Evolutionary conservation across 2,113 vertebrate species (phyloP), one percentile per base, ranked within the genome.

Genomic region (Thalassarche chlororhynchos): DNA sequence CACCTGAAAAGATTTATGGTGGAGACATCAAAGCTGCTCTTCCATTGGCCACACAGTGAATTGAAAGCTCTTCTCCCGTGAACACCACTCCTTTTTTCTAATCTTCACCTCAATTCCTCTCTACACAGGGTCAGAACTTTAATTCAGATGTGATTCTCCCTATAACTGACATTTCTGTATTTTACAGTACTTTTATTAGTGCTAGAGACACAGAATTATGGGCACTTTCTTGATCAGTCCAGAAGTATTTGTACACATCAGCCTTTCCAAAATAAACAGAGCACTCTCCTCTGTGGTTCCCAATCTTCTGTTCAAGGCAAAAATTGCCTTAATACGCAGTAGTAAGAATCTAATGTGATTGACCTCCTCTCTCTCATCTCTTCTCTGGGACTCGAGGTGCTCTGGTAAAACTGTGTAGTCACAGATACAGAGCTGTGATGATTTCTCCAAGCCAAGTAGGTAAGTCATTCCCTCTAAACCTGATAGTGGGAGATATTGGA

Each of bases 401-500:
- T 65, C 46, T 3, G 2, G 20, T 49, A 49, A 64, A 75, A 11
- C 14, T 60, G 26, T 29, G 8, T 65, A 55, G 62, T 80, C 23
- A 69, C 52, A 65, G 28, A 52, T 32, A 9, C 6, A 65, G 32
- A 46, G 2, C 7, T 51, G 19, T 69, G 74, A 55, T 8, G 5
- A 9, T 55, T 89, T 81, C 24, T 40, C 5, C 16, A 70, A 84
- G 47, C 10, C 11, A 21, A 76, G 65, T 17, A 92, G 8, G 19
- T 25, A 66, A 70, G 17, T 76, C 23, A n/a, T 83, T 86, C 34
- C 38, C 20, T 75, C 66, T 89, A 49, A 91, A 72, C 5, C 23
- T 34, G 28, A 28, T 4, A 62, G 47, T 17, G 17, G 25, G 28
- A 68, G 34, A 52, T 34, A n/a, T 0, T 0, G 16, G 18, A 60